Base-by-base conservation (phyloP, 2,113 vertebrate genomes). In the Sinocyclocheilus grahami region DNA sequence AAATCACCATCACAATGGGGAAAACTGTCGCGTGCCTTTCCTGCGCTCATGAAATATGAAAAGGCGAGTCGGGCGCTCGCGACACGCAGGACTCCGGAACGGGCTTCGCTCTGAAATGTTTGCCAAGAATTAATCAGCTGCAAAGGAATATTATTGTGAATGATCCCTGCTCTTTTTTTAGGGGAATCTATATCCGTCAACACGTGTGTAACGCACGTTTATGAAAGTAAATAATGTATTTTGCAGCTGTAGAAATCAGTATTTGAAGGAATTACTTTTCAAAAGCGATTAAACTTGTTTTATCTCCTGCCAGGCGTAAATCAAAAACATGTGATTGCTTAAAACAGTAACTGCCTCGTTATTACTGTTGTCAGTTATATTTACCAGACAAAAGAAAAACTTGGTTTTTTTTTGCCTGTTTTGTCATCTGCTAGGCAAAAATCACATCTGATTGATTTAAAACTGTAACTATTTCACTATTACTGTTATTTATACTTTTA, bases 1-100 rank as follows among this genome's bases (percentile, higher is more conserved):
- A 92, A 91, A 91, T 91, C 89, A 89, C 78, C 90, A 92, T 92
- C 88, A 92, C 90, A 92, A 91, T 92, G 86, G 83, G n/a, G 48
- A 51, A 86, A 71, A 79, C 63, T 85, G 89, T 69, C 77, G 46
- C 84, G 77, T 58, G 88, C 90, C 85, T 85, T 87, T 87, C 83
- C 84, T 80, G 83, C 78, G 84, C 90, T 89, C 88, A 87, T 88
- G 87, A 90, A 90, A 90, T 88, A 88, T 89, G 89, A 92, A 90
- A 89, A 84, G 71, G 85, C 81, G 75, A 88, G 46, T 51, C 74
- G 72, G 87, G 27, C 60, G 88, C 77, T 74, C 24, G 13, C 10
- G 71, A 65, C 85, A 85, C 88, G 80, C 89, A 85, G 58, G 24
- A 46, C 53, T 77, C 80, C 20, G 12, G 65, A 85, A 16, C 33